Evolutionary conservation across 2,888 invertebrate species (phyloP).

Genomic region (Euphydryas editha): DNA sequence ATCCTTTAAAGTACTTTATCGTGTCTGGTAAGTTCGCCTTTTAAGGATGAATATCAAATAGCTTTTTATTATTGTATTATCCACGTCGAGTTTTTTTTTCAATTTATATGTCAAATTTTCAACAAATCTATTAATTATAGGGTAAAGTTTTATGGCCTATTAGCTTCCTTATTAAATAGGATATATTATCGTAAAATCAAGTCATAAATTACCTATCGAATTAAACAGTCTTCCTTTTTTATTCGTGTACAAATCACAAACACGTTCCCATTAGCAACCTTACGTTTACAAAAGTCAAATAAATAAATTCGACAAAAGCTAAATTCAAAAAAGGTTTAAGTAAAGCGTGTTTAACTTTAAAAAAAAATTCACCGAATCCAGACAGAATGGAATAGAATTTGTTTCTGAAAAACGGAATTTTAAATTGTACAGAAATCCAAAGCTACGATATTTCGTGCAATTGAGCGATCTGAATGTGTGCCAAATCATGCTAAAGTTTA

Average conservation of each 20-base stretch:
- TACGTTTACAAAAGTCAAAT: too few relatives aligned
- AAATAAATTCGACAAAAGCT: too few relatives aligned
- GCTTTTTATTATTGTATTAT: too few relatives aligned
- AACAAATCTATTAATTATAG: too few relatives aligned
- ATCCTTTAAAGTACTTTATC: not conserved
- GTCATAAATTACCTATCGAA: too few relatives aligned
- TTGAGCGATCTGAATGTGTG: slow-evolving; percentile 39
- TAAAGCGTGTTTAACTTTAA: not conserved
- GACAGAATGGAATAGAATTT: slow-evolving; percentile 19
- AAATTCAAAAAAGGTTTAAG: not conserved
- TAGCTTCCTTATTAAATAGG: too few relatives aligned
- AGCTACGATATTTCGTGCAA: slow-evolving; percentile 34
- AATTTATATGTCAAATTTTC: too few relatives aligned
- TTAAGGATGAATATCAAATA: not conserved
- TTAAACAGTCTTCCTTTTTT: not conserved
- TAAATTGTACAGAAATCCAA: slow-evolving; percentile 33
- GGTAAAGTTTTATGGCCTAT: too few relatives aligned
- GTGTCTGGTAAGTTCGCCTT: not conserved
- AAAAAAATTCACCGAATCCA: not conserved
- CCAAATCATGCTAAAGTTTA: slow-evolving; percentile 44
- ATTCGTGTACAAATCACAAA: not conserved
- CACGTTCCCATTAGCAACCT: not conserved
- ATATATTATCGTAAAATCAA: too few relatives aligned
- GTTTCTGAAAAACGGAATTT: slow-evolving; percentile 15
- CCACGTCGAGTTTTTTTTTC: too few relatives aligned